phyloP scores from a whole-genome alignment of 2,888 invertebrate species.

The Gnatocerus cornutus region DNA sequence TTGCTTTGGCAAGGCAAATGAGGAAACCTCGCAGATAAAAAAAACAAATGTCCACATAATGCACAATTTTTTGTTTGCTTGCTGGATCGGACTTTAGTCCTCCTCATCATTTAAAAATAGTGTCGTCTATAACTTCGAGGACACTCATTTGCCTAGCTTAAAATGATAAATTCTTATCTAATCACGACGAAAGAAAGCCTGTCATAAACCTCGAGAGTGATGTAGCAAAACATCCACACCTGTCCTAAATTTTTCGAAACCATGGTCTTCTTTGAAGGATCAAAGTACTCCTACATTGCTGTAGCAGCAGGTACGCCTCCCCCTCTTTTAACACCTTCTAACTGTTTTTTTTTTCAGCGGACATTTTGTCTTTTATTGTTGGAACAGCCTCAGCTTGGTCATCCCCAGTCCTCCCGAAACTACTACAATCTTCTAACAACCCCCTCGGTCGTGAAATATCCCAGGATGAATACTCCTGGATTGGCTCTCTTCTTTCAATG shows the following conservation, averaged over 20 bases:
- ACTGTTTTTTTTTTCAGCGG: constrained; percentile 5
- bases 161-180: neutral
- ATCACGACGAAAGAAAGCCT: neutral
- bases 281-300: constrained; percentile 18
- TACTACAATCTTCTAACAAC: constrained; percentile 19
- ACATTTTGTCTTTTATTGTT: constrained; percentile 32
- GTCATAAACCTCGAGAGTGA: neutral
- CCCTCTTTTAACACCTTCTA: neutral
- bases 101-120: too few species aligned
- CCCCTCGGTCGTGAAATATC: constrained; percentile 40
- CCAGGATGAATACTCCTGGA: constrained; percentile 71
- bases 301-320: constrained; percentile 15
- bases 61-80: too few species aligned
- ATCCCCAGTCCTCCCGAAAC: constrained; percentile 34
- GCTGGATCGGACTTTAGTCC: too few species aligned
- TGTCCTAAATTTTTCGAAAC: neutral
- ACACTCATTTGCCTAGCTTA: too few species aligned
- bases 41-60: too few species aligned
- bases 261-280: constrained; percentile 26
- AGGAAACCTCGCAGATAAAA: too few species aligned
- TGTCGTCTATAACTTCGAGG: too few species aligned
- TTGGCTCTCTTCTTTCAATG: constrained; percentile 71
- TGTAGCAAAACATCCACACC: neutral
- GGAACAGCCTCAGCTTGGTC: constrained; percentile 34
- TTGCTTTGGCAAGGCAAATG: too few species aligned